Base-by-base conservation (phyloP, 1,140 invertebrate genomes). In the Scaptomyza pallida region DNA sequence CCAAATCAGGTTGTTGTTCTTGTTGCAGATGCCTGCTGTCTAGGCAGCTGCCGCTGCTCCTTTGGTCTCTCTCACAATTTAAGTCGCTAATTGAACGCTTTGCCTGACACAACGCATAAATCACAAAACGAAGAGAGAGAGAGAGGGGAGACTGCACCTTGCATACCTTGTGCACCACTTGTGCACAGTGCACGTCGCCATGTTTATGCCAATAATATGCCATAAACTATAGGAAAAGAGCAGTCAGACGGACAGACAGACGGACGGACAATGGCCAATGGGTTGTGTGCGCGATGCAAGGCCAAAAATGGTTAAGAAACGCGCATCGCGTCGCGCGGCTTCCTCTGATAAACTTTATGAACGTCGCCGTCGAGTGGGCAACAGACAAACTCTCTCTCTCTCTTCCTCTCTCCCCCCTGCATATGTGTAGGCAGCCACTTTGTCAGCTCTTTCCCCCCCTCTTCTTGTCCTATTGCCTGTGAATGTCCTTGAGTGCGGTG, bases 181-280 rank as follows among this genome's bases (percentile, higher is more conserved):
- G 19, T 30, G 21, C 44, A 44, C 56, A 41, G 54, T 77, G 78
- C 82, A 82, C 73, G 82, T 86, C 71, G 69, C 67, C 82, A 82
- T 88, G 78, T 90, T 90, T 90, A 90, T 90, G 88, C 88, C 88
- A 89, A 90, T 90, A 90, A 90, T 89, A 82, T 90, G 82, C 88
- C 88, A 90, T 90, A 90, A 90, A 89, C 71, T 89, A 83, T 90
- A 83, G 88, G 48, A 77, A 78, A 88, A 65, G 55, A 86, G 74
- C 77, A 37, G 45, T 30, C 5, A 1, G 33, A 17, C 51, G 45
- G 2, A 26, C 23, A 26, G 6, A n/a, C n/a, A 26, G 5, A 26
- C 23, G 5, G 17, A 12, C 51, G 60, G 61, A 65, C 61, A 52
- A 61, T 50, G 54, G 72, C 60, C 76, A 69, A 85, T 72, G n/a